phyloP scores from a whole-genome alignment of 2,113 vertebrate genomes.

The Hepsetus odoe region DNA sequence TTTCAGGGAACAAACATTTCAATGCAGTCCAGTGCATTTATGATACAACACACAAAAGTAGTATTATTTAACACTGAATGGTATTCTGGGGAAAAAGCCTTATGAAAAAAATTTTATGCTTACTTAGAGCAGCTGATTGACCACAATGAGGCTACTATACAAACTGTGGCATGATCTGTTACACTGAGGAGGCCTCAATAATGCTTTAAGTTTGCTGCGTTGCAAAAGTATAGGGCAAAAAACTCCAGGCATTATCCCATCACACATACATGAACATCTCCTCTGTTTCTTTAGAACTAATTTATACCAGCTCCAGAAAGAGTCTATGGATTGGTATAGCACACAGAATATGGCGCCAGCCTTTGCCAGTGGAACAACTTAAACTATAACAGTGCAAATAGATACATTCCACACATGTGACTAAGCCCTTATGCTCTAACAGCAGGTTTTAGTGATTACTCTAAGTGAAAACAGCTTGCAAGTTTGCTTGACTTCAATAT shows the following conservation, averaged over 20 bases:
- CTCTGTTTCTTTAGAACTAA: neutral
- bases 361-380: neutral
- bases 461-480: constrained; percentile 19
- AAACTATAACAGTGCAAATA: neutral
- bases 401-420: constrained; percentile 11
- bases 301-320: neutral
- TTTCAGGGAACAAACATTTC: too few relatives aligned
- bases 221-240: neutral
- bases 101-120: neutral
- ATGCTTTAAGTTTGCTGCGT: neutral
- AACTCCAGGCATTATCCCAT: neutral
- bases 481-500: neutral
- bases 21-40: too few relatives aligned
- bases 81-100: too few relatives aligned
- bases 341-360: neutral
- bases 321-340: neutral
- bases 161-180: neutral
- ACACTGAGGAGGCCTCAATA: neutral
- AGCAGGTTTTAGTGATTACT: neutral
- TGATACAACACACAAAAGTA: too few relatives aligned
- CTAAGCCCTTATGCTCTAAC: neutral
- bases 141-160: neutral
- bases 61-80: neutral
- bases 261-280: neutral
- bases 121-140: neutral